phyloP scores from a whole-genome alignment of 2,888 invertebrate genomes.

The Epinotia bilunana region DNA sequence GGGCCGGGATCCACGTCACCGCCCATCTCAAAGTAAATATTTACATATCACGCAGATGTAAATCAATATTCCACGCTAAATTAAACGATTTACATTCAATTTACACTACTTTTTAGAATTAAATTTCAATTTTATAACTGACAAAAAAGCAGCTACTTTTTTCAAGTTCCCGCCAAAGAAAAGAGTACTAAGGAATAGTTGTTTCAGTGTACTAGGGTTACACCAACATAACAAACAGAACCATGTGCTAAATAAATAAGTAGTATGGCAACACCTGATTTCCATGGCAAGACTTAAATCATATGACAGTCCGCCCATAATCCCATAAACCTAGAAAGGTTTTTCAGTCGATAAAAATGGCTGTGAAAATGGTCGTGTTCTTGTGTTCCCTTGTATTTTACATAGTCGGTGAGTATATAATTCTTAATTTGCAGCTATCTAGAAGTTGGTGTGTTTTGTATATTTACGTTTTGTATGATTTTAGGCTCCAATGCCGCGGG shows the following conservation, averaged over 20 bases:
- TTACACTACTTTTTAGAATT: too few species aligned
- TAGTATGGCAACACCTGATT: constrained; percentile 47
- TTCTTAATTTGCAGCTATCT: not conserved
- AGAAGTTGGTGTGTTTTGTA: not conserved
- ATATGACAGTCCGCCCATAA: constrained; percentile 73
- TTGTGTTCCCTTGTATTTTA: constrained; percentile 70
- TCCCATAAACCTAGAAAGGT: constrained; percentile 4
- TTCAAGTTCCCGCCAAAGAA: too few species aligned
- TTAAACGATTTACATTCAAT: too few species aligned
- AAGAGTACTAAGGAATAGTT: too few species aligned
- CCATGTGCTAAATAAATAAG: constrained; percentile 28
- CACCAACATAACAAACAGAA: constrained; percentile 31
- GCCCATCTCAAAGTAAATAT: too few species aligned
- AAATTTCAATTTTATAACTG: too few species aligned
- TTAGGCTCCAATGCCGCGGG: constrained; percentile 84
- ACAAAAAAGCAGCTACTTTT: too few species aligned
- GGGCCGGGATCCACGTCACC: too few species aligned
- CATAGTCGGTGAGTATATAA: constrained; percentile 69
- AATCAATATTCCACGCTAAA: too few species aligned
- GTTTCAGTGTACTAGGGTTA: not conserved
- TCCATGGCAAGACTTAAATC: constrained; percentile 68
- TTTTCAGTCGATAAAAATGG: constrained; percentile 66
- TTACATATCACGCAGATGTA: too few species aligned
- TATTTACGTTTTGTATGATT: constrained; percentile 46
- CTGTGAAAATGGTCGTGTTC: constrained; percentile 72